A percentile compares a stretch with the other conserved stretches of the same genome.
phyloP scores from a whole-genome alignment of 2,797 vertebrate species.

The Scomberomorus guttatus region DNA sequence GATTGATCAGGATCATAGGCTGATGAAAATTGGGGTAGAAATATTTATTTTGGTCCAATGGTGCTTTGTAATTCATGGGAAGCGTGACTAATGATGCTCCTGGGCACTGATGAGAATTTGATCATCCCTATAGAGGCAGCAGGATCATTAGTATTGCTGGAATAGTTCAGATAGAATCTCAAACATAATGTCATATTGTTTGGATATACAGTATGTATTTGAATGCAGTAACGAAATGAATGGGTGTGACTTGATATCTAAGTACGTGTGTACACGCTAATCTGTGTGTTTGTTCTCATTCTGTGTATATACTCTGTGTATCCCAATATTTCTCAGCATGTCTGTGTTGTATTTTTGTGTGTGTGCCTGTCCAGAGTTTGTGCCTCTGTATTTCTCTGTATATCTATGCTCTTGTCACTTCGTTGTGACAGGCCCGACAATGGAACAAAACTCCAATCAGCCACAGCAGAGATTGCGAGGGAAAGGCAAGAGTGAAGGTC shows the following conservation, averaged over 20 bases:
- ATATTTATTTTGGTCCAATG: conserved; percentile 45
- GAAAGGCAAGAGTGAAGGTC: conserved; percentile 28
- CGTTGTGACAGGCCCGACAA: conserved; percentile 39
- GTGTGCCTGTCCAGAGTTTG: conserved; percentile 1
- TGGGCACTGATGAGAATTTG: conserved; percentile 38
- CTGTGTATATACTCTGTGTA: background rate
- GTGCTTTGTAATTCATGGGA: conserved; percentile 24
- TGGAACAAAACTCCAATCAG: conserved; percentile 52
- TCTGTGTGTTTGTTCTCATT: background rate
- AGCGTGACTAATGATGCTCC: conserved; percentile 37
- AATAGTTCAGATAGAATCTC: conserved; percentile 8
- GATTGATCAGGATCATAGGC: conserved; percentile 39
- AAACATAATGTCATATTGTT: conserved; percentile 5
- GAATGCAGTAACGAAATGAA: background rate
- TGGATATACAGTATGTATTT: background rate
- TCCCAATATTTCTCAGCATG: background rate
- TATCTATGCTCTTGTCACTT: conserved; percentile 39
- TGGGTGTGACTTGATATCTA: background rate
- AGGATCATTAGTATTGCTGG: conserved; percentile 27
- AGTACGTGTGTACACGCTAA: background rate
- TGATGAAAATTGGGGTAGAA: conserved; percentile 40
- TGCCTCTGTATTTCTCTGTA: background rate
- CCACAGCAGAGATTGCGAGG: conserved; percentile 35
- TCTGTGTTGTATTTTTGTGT: background rate
- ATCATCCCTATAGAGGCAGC: conserved; percentile 12